A percentile compares a stretch with the other conserved stretches of the same genome.
Conservation (phyloP, 2,113 vertebrate species). For the Mormyrus iriodes region DNA sequence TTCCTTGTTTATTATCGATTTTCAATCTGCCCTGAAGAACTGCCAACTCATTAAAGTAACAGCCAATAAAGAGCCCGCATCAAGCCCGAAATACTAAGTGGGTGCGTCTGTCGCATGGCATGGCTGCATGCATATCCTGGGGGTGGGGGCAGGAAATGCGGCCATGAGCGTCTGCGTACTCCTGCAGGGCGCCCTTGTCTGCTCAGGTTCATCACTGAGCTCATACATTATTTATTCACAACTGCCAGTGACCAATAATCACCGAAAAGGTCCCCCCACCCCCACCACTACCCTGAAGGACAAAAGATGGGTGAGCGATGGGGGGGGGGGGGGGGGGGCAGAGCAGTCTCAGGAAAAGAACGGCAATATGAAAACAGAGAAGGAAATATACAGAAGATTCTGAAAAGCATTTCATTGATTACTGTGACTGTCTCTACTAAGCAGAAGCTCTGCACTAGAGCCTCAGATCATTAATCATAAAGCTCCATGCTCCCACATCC, state of each 20-base stretch:
- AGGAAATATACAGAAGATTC: neutral
- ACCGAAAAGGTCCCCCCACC: neutral
- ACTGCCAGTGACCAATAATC: neutral
- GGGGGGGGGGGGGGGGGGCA: neutral
- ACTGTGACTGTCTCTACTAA: neutral
- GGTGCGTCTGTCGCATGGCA: neutral
- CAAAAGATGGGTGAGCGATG: neutral
- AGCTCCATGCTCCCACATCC: neutral
- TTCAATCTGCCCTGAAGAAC: neutral
- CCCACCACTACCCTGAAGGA: neutral
- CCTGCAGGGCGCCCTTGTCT: neutral
- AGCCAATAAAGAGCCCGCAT: neutral
- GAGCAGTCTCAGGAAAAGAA: neutral
- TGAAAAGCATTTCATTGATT: neutral
- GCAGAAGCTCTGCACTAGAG: neutral
- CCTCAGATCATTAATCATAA: conserved; percentile 5
- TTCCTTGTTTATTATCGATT: neutral
- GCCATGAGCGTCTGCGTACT: neutral
- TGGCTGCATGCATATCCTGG: neutral
- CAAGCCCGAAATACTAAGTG: neutral
- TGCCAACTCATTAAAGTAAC: neutral
- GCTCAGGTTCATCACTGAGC: neutral
- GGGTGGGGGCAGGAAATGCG: neutral
- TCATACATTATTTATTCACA: conserved; percentile 9
- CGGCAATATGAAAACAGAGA: neutral